Base-by-base conservation (phyloP, 2,888 invertebrate species). In the Palloptera scutellata region DNA sequence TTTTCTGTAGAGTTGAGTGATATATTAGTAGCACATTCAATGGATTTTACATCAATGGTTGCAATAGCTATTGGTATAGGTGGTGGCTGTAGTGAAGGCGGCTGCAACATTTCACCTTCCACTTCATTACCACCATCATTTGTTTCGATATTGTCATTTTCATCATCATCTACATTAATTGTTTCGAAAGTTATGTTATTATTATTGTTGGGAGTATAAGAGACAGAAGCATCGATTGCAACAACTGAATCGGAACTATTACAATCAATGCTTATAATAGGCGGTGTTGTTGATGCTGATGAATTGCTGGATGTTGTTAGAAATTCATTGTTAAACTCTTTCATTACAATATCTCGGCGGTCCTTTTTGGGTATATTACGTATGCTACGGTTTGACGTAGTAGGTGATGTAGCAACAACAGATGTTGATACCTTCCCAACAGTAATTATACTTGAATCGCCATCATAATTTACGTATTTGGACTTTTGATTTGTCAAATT, bases 281-380 rank as follows among this genome's bases (percentile, higher is more conserved):
- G 45, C 8, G 52, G 41, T 1, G 61, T 59, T 12, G n/a, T 17
- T 3, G 66, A 54, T 13, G 58, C 53, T 13, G 67, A 63, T 11
- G 66, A 59, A 8, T 61, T 67, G 6, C 45, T 52, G 12, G 66
- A 58, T 15, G 53, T 42, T 15, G 67, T 9, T 1, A 63, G 59
- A 43, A 69, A 66, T 13, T 71, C 69, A 45, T 67, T 72, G 48
- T 76, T 74, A 11, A 81, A 81, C 64, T 84, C 82, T 51, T 79
- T 78, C 2, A 78, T 69, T 43, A 82, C 76, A 13, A 79, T 76
- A 55, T 83, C 81, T 8, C 83, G 78, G 0, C 83, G 76, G 77
- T 85, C 84, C 68, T 85, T 85, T 75, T 85, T 85, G 65, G 84
- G 84, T 77, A 85, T 85, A 71, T 85, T 84, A 42, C 84, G 76